These are phyloP conservation scores for Champsocephalus gunnari DNA, from an alignment of 2,797 vertebrate species.

Conservation along the genomic window DNA sequence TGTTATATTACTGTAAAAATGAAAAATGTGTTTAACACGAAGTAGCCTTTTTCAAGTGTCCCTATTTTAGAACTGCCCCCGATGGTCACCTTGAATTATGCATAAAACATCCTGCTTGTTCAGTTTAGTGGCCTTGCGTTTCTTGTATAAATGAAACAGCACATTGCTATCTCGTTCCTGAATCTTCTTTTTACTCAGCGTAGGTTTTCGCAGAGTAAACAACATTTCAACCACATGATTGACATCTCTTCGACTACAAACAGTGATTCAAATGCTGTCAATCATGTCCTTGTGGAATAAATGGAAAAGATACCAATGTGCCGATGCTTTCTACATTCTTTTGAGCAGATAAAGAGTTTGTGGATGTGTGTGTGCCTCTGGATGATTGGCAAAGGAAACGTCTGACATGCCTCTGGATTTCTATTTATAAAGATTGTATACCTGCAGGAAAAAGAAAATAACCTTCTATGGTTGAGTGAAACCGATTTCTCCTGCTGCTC, in stretches of 20 bases:
- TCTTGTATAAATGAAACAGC: not conserved
- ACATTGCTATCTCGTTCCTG: not conserved
- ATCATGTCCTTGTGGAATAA: not conserved
- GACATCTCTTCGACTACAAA: constrained; percentile 5
- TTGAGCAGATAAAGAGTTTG: not conserved
- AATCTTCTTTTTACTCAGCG: not conserved
- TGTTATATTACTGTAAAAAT: no score
- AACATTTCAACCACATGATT: not conserved
- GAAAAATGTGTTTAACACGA: not conserved
- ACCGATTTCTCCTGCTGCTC: not conserved
- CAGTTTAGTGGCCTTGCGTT: not conserved
- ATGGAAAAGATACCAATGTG: not conserved
- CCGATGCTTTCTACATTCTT: not conserved
- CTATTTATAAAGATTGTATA: not conserved
- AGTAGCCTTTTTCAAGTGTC: not conserved
- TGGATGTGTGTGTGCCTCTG: not conserved
- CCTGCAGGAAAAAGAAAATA: not conserved
- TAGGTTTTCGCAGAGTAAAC: not conserved
- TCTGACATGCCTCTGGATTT: not conserved
- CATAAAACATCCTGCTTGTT: not conserved
- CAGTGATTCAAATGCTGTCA: not conserved
- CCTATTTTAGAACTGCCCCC: not conserved
- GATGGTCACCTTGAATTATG: not conserved
- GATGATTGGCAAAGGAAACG: constrained; percentile 9
- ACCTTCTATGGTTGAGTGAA: not conserved